These are phyloP conservation scores for Ophthalmotilapia sp. DNA, from an alignment of 2,113 vertebrate species.

Conservation along the genomic window DNA sequence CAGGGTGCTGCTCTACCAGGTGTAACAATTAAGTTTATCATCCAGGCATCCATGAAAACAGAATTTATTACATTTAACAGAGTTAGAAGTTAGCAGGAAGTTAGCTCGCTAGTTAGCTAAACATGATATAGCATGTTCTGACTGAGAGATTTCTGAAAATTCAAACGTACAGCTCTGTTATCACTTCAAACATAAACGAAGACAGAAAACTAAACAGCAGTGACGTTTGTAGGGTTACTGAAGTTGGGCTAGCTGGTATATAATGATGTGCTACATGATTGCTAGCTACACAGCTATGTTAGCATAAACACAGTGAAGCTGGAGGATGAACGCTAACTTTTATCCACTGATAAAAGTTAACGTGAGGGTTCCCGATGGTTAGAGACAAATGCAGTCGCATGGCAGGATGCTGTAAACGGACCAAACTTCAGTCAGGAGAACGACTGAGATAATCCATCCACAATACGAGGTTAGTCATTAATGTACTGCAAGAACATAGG, in stretches of 20 bases:
- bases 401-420: rapidly evolving
- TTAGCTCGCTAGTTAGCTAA: too few species aligned
- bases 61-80: too few species aligned
- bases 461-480: rapidly evolving
- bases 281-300: not conserved
- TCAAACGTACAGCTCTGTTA: rapidly evolving
- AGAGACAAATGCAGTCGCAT: rapidly evolving
- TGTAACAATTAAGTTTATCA: too few species aligned
- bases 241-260: not conserved
- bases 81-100: too few species aligned
- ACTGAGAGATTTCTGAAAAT: not conserved
- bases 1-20: too few species aligned
- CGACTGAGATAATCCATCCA: not conserved
- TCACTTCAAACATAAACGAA: not conserved
- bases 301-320: not conserved
- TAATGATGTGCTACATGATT: rapidly evolving
- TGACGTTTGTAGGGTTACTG: not conserved
- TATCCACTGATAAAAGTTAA: not conserved
- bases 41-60: too few species aligned
- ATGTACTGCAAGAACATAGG: not conserved
- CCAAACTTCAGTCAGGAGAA: not conserved
- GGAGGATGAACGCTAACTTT: not conserved
- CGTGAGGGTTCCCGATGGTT: rapidly evolving
- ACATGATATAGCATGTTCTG: too few species aligned
- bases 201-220: not conserved